Evolutionary conservation across 2,797 vertebrate species (phyloP).

Genomic region (Holocentrus rufus): DNA sequence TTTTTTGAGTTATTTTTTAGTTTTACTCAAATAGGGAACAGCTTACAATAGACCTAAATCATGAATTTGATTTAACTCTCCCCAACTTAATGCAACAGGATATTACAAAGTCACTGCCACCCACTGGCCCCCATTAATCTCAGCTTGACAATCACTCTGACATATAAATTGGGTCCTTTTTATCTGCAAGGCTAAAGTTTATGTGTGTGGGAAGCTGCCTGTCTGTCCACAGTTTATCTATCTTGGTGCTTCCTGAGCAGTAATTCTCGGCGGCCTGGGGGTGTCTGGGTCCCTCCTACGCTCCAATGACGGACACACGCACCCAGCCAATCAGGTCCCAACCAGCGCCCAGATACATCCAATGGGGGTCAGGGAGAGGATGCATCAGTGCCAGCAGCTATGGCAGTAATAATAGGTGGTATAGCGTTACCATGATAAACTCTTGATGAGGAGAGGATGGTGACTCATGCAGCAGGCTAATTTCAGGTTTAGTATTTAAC

Average conservation of each 20-base stretch:
- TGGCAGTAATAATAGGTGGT: constrained; percentile 71
- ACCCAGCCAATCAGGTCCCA: constrained; percentile 36
- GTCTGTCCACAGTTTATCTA: constrained; percentile 67
- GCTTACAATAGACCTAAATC: constrained; percentile 21
- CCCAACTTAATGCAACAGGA: constrained; percentile 47
- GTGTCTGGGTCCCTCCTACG: constrained; percentile 45
- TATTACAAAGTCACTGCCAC: constrained; percentile 56
- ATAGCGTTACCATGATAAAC: constrained; percentile 62
- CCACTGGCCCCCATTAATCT: constrained; percentile 63
- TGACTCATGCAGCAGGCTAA: constrained; percentile 70
- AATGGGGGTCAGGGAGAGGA: constrained; percentile 14
- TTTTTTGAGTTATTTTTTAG: constrained; percentile 18
- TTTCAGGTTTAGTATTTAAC: constrained; percentile 53
- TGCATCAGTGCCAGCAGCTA: constrained; percentile 63
- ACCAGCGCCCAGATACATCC: constrained; percentile 20
- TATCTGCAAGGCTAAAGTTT: constrained; percentile 63
- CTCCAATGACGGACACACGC: constrained; percentile 25
- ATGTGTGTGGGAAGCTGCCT: constrained; percentile 67
- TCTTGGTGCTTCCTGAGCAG: constrained; percentile 55
- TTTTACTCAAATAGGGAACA: constrained; percentile 6
- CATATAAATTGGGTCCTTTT: constrained; percentile 69
- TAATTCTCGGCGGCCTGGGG: constrained; percentile 66
- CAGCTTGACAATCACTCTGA: constrained; percentile 65
- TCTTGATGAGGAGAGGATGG: constrained; percentile 53
- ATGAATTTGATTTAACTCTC: constrained; percentile 47